Percentiles rank a stretch among this genome's conserved stretches.
Conservation (phyloP, 1,140 invertebrate species). For the Dendroctonus valens region DNA sequence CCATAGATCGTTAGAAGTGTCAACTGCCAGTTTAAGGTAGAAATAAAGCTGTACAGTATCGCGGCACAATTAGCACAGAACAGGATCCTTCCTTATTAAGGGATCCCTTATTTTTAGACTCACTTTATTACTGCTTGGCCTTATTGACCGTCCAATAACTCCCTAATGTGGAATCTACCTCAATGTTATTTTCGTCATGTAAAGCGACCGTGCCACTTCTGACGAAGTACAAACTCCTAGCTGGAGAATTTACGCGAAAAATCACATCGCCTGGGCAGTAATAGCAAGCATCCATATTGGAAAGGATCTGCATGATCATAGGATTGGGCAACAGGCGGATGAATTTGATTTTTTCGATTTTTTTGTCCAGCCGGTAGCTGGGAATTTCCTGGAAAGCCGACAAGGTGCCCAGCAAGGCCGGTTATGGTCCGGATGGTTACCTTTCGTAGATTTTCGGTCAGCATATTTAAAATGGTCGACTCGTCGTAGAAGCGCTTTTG, state of each 20-base stretch:
- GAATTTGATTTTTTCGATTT: slow-evolving; percentile 10
- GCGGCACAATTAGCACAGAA: too few relatives aligned
- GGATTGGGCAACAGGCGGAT: slow-evolving; percentile 1
- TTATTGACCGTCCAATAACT: too few relatives aligned
- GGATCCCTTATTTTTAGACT: too few relatives aligned
- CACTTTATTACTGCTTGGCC: too few relatives aligned
- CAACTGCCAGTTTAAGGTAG: too few relatives aligned
- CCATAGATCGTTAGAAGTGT: too few relatives aligned
- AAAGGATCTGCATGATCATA: neutral
- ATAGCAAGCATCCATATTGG: neutral
- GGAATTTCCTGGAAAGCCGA: neutral
- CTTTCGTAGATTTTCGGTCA: slow-evolving; percentile 20
- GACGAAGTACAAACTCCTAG: slow-evolving; percentile 5
- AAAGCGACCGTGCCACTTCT: slow-evolving; percentile 7
- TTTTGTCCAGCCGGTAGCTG: slow-evolving; percentile 3
- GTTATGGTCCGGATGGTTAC: too few relatives aligned
- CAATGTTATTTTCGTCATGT: slow-evolving; percentile 3
- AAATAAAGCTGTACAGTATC: too few relatives aligned
- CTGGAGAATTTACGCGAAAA: neutral
- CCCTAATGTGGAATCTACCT: slow-evolving; percentile 3
- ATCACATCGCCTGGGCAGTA: slow-evolving; percentile 14
- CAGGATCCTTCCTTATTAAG: too few relatives aligned
- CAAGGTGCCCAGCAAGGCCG: too few relatives aligned
- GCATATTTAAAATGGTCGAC: slow-evolving; percentile 25
- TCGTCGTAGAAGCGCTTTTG: slow-evolving; percentile 42